Evolutionary conservation across 2,797 vertebrate genomes (phyloP), one percentile per base, ranked within the genome.

Genomic region (Hoplostethus atlanticus): DNA sequence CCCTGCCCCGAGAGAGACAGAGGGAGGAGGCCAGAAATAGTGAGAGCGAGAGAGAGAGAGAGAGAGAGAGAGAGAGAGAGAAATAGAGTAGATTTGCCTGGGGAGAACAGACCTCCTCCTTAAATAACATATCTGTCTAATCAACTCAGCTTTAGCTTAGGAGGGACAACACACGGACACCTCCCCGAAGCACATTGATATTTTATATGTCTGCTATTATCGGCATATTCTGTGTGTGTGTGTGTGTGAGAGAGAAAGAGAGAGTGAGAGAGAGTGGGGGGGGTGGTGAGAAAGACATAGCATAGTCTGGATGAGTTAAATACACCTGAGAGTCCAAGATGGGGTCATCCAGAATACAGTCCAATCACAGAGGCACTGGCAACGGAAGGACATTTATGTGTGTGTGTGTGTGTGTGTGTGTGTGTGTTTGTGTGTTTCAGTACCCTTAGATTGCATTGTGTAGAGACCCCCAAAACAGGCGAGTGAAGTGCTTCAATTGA

Each of bases 401-500:
- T 56, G 28, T 55, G 54, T 8, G 17, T 47, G 9, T 21, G 0
- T 58, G 15, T 52, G 15, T 53, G n/a, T 61, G n/a, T 64, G 17
- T 40, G 28, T 50, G 5, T 53, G 25, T 40, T 25, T 15, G 38
- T 34, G 13, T 40, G 9, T 8, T 5, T 28, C 56, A 66, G 51
- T 40, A 72, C 58, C 36, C 53, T 68, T n/a, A 53, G 64, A 74
- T 36, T 73, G 58, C 67, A 79, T 64, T 0, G 4, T 8, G 0
- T 0, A n/a, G 71, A 76, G 15, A 79, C 71, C 77, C 87, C 63
- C 73, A 1, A 21, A 76, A 61, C 62, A 56, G 64, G 56, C 38
- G 31, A 81, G 64, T 36, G 61, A 80, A 79, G 84, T 47, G 76
- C 79, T 88, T 80, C 76, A 68, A 77, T 58, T 78, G 80, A 84